Evolutionary conservation across 2,888 invertebrate genomes (phyloP), one percentile per base, ranked within the genome.

Genomic region (Ophion costatus): DNA sequence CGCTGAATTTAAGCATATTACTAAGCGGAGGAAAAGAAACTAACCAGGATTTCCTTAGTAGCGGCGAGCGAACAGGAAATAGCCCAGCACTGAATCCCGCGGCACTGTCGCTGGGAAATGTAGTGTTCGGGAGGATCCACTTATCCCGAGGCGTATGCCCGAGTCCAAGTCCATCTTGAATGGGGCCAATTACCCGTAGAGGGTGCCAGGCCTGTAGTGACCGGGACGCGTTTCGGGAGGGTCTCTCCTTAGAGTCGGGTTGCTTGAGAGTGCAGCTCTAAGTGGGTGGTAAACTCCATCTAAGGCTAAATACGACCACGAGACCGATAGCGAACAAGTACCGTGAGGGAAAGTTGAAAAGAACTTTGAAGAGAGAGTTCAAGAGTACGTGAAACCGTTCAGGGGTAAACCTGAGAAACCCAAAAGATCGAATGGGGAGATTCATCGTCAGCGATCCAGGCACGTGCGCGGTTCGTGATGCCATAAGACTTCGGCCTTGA

Each of bases 291-390:
- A 95, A 95, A 94, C 92, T 94, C 57, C 70, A 71, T 93, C 93
- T 93, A 94, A 94, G 92, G 92, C 94, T 94, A 95, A 95, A 95
- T 95, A 95, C 94, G 88, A 92, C 93, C 94, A 94, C 94, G 94
- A 95, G 95, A 94, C 95, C 95, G 95, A 95, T 95, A 95, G 95
- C 95, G 94, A 94, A 94, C 94, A 95, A 95, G 95, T 95, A 95
- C 95, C 95, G 95, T 95, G 95, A 96, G 95, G 95, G 95, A 96
- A 96, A 96, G 95, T 94, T 96, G 95, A 95, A 95, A 95, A 96
- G 95, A 94, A 96, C 95, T 96, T 95, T 95, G 95, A 95, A 95
- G 95, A 95, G 90, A 91, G 89, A 90, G 90, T 90, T 89, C 87
- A 90, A 90, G 87, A 89, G 90, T 89, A 89, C 90, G 94, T 94